Percentiles rank a stretch among this genome's conserved stretches.
phyloP scores from a whole-genome alignment of 2,797 vertebrate genomes.

The Amblyraja radiata region DNA sequence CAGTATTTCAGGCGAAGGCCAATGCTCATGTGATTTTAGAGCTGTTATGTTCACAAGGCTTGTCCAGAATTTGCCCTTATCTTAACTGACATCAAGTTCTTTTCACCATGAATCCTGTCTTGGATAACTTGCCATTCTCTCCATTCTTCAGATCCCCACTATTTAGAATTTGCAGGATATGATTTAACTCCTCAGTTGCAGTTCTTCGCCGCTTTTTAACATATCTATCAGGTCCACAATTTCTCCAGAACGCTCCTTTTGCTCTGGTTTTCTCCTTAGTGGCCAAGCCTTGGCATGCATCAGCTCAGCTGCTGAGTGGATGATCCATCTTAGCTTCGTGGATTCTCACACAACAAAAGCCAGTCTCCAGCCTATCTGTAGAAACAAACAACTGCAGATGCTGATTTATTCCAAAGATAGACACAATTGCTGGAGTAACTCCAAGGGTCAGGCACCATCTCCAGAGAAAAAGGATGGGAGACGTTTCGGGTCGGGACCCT shows the following conservation, averaged over 20 bases:
- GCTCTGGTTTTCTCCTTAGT: not conserved
- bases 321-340: too few relatives aligned
- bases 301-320: not conserved
- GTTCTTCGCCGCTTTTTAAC: not conserved
- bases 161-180: not conserved
- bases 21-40: not conserved
- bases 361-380: too few relatives aligned
- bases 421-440: too few relatives aligned
- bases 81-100: not conserved
- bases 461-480: too few relatives aligned
- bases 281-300: not conserved
- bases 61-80: not conserved
- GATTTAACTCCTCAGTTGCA: not conserved
- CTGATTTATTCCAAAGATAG: too few relatives aligned
- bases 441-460: too few relatives aligned
- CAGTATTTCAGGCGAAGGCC: not conserved
- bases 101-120: not conserved
- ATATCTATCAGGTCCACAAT: not conserved
- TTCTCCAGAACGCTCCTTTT: not conserved
- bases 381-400: too few relatives aligned
- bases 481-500: too few relatives aligned
- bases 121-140: not conserved
- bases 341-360: too few relatives aligned
- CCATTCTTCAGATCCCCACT: not conserved
- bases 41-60: not conserved